Percentiles rank a stretch among this genome's conserved stretches.
Evolutionary conservation across 2,113 vertebrate genomes (phyloP).

Genomic region (Corythornis madagascariensis): DNA sequence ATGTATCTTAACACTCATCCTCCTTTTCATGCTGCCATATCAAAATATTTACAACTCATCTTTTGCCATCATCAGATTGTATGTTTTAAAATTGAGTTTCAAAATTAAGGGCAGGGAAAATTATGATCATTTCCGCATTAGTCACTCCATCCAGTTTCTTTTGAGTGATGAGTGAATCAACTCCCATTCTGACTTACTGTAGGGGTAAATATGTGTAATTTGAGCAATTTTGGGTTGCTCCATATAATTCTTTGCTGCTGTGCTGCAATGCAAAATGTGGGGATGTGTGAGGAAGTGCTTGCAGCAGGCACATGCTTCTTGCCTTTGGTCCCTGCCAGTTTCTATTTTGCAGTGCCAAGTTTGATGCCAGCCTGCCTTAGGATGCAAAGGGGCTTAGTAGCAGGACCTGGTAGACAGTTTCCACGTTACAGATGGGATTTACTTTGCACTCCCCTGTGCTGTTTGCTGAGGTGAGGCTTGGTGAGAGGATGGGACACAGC

Average conservation of each 20-base stretch:
- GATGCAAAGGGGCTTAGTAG: neutral
- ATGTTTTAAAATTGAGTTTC: slow-evolving; percentile 45
- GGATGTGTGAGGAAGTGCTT: slow-evolving; percentile 7
- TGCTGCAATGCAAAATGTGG: neutral
- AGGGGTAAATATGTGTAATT: slow-evolving; percentile 50
- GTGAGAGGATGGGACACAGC: neutral
- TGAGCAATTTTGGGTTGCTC: slow-evolving; percentile 46
- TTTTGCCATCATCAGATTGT: slow-evolving; percentile 40
- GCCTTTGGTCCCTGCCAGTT: slow-evolving; percentile 28
- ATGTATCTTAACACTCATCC: slow-evolving; percentile 11
- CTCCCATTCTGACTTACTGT: slow-evolving; percentile 51
- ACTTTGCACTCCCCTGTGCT: neutral
- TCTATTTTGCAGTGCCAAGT: slow-evolving; percentile 13
- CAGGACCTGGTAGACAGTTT: neutral
- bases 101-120: slow-evolving; percentile 58
- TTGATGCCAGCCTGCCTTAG: slow-evolving; percentile 8
- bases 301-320: neutral
- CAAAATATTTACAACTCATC: slow-evolving; percentile 60
- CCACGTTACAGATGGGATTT: neutral
- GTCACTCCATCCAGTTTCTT: slow-evolving; percentile 50
- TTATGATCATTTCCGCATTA: slow-evolving; percentile 54
- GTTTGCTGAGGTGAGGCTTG: neutral
- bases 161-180: slow-evolving; percentile 50
- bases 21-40: slow-evolving; percentile 5
- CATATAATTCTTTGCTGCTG: slow-evolving; percentile 22